Conservation (phyloP, 2,113 vertebrate genomes). For the Danionella cerebrum region DNA sequence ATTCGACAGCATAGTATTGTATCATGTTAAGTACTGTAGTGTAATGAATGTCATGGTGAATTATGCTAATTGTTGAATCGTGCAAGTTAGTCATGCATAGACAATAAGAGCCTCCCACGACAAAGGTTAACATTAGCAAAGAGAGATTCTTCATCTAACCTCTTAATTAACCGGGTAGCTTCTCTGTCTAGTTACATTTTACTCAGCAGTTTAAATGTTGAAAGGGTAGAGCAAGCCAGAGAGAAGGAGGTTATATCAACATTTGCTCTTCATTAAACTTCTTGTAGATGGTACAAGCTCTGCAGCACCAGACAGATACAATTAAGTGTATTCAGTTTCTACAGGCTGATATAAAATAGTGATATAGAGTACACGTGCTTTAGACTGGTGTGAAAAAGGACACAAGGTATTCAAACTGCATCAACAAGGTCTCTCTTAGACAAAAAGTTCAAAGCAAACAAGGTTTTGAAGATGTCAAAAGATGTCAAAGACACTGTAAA, state of each 20-base stretch:
- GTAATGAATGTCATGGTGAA: conserved; percentile 47
- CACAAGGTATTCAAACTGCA: too few species aligned
- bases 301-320: not conserved
- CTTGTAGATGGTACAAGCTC: not conserved
- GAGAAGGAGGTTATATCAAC: conserved; percentile 10
- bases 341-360: not conserved
- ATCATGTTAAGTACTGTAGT: conserved; percentile 49
- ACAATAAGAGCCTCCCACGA: conserved; percentile 50
- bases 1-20: conserved; percentile 54
- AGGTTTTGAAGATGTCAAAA: too few species aligned
- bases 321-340: not conserved
- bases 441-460: too few species aligned
- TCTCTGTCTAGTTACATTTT: conserved; percentile 24
- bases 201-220: conserved; percentile 16
- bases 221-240: not conserved
- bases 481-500: too few species aligned
- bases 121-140: conserved; percentile 45
- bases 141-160: conserved; percentile 47
- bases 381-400: too few species aligned
- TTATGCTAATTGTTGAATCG: conserved; percentile 61
- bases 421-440: too few species aligned
- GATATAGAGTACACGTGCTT: too few species aligned
- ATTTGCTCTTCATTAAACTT: conserved; percentile 22
- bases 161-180: conserved; percentile 42
- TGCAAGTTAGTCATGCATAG: conserved; percentile 62